A percentile compares a stretch with the other conserved stretches of the same genome.
Conservation (phyloP, 2,113 vertebrate genomes). For the Leptobrachium ailaonicum region DNA sequence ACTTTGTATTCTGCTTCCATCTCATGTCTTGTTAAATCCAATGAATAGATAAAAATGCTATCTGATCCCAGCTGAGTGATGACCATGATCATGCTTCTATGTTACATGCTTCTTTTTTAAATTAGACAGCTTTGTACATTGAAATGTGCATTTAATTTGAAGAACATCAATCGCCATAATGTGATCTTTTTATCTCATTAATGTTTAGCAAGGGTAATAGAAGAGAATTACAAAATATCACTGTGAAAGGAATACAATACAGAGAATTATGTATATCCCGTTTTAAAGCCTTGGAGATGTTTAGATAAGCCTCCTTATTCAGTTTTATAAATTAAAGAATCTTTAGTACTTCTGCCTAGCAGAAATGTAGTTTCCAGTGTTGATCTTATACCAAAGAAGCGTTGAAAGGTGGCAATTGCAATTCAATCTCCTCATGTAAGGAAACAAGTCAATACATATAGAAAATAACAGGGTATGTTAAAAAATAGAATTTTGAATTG, state of each 20-base stretch:
- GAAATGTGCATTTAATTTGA: constrained; percentile 90
- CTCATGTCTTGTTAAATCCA: constrained; percentile 94
- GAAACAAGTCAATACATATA: constrained; percentile 72
- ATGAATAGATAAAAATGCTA: constrained; percentile 92
- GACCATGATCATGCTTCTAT: constrained; percentile 85
- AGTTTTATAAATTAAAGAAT: constrained; percentile 84
- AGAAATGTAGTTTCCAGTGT: constrained; percentile 69
- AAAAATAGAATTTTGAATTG: constrained; percentile 32
- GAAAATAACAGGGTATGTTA: constrained; percentile 30
- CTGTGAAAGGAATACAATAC: constrained; percentile 90
- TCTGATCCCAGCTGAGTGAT: constrained; percentile 83
- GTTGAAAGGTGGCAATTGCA: constrained; percentile 59
- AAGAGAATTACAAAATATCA: constrained; percentile 89
- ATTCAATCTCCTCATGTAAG: constrained; percentile 58
- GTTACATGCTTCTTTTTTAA: constrained; percentile 88
- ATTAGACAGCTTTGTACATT: constrained; percentile 91
- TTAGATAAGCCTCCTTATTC: constrained; percentile 81
- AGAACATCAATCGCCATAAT: constrained; percentile 86
- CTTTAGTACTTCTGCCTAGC: constrained; percentile 67
- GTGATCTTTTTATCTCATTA: constrained; percentile 94
- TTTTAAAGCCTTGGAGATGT: constrained; percentile 79
- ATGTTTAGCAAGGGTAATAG: constrained; percentile 91
- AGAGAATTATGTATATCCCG: constrained; percentile 84
- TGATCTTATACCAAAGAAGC: constrained; percentile 68
- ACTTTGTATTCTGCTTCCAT: constrained; percentile 93